These are phyloP conservation scores for Benthosema pterotum DNA, from an alignment of 2,797 vertebrate species.

Conservation along the genomic window DNA sequence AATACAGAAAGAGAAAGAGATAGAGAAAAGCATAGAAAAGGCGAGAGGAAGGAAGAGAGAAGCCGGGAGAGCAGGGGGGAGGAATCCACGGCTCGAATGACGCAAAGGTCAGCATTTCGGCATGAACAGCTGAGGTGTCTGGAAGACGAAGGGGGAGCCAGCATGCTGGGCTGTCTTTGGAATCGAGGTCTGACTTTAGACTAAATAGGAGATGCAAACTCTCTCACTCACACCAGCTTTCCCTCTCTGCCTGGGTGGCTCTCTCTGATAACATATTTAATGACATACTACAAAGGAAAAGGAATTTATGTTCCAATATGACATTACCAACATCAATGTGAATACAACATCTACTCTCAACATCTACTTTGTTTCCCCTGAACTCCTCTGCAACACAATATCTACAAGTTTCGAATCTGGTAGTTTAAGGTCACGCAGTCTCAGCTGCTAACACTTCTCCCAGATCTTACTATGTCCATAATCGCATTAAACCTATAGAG, in stretches of 20 bases:
- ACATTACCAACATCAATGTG: too few relatives aligned
- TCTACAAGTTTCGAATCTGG: too few relatives aligned
- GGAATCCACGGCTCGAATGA: constrained; percentile 83
- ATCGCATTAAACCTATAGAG: too few relatives aligned
- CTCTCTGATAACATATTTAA: not conserved
- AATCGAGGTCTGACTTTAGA: constrained; percentile 11
- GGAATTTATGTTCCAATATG: too few relatives aligned
- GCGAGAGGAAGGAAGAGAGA: constrained; percentile 5
- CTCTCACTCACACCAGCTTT: constrained; percentile 5
- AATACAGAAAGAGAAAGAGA: not conserved
- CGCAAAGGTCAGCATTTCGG: constrained; percentile 84
- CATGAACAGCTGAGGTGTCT: constrained; percentile 89
- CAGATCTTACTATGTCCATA: too few relatives aligned
- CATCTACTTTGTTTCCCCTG: too few relatives aligned
- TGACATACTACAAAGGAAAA: too few relatives aligned
- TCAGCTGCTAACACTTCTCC: too few relatives aligned
- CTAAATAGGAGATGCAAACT: constrained; percentile 51
- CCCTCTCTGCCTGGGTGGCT: constrained; percentile 6
- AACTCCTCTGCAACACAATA: too few relatives aligned
- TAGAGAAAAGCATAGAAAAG: not conserved
- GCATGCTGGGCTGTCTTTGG: constrained; percentile 19
- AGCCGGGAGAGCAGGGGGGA: constrained; percentile 22
- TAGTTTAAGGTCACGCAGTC: too few relatives aligned
- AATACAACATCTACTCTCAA: too few relatives aligned
- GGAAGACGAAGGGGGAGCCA: constrained; percentile 55